These are phyloP conservation scores for Scotopteryx bipunctaria DNA, from an alignment of 2,888 invertebrate genomes.

Conservation along the genomic window DNA sequence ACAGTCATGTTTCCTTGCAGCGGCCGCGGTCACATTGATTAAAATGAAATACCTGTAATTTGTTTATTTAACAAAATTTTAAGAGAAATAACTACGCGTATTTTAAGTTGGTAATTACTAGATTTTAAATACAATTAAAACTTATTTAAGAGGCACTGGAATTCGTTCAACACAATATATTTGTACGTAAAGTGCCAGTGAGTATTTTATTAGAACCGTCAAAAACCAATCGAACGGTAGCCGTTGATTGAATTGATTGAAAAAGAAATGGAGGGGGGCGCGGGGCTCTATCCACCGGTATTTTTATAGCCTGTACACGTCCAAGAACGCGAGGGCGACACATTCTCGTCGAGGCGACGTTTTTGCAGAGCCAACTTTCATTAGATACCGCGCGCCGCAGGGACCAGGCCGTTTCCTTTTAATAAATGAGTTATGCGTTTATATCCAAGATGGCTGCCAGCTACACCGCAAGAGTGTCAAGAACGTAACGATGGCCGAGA, in stretches of 20 bases:
- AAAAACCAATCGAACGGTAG: constrained; percentile 68
- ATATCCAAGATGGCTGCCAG: constrained; percentile 73
- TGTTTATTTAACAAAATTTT: neutral
- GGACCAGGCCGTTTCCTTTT: constrained; percentile 74
- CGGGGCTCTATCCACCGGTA: constrained; percentile 65
- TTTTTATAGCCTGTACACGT: constrained; percentile 81
- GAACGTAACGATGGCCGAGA: constrained; percentile 60
- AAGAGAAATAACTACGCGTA: too few species aligned
- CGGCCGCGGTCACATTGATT: constrained; percentile 11
- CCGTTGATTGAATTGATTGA: constrained; percentile 79
- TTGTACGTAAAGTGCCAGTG: constrained; percentile 31
- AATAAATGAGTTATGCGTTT: constrained; percentile 80
- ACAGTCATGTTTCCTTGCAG: constrained; percentile 11
- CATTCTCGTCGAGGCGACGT: constrained; percentile 77
- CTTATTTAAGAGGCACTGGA: too few species aligned
- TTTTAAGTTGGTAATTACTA: too few species aligned
- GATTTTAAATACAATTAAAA: too few species aligned
- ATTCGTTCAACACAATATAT: too few species aligned
- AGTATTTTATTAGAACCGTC: constrained; percentile 52
- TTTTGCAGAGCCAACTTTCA: constrained; percentile 80
- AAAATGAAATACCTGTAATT: constrained; percentile 13
- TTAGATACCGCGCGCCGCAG: constrained; percentile 73
- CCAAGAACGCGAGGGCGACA: constrained; percentile 78
- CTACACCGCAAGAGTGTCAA: constrained; percentile 64
- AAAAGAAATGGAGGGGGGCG: constrained; percentile 71